Evolutionary conservation across 2,888 invertebrate genomes (phyloP), one percentile per base, ranked within the genome.

Genomic region (Strigamia crassipes): DNA sequence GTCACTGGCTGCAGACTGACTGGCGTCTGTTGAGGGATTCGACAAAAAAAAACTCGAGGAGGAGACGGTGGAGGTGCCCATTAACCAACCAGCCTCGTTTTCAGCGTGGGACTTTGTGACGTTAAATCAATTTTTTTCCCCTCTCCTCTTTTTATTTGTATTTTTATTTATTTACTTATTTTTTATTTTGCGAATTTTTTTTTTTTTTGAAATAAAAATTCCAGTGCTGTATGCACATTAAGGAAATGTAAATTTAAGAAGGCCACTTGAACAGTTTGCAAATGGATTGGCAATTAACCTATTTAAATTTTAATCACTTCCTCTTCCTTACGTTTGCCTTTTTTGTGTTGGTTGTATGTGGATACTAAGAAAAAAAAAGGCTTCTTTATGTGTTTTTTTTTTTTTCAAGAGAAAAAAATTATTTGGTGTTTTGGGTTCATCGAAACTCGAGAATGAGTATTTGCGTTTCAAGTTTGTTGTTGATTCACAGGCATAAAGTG

Each of bases 1-100:
- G 80, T 80, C 80, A 80, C 42, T 80, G 80, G 51, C 42, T 46
- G 51, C 56, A 80, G 80, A 80, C 80, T 80, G 46, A 51, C 46
- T 80, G 80, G 80, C 80, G 80, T 51, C 80, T 42, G 46, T 23
- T 41, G 46, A 46, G 80, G 73, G 73, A 73, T 73, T 73, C 73
- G 73, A 27, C 73, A 73, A 73, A 73, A 73, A n/a, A 73, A 73
- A 73, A 1, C 73, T 66, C 23, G 10, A 56, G 18, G 56, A 56
- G 73, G 73, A 73, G 73, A 56, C n/a, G 73, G 73, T 73, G 73
- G 31, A 73, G 31, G 73, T 73, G n/a, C 31, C 38, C 31, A 73
- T 73, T 73, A 73, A 56, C 56, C 56, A 56, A 56, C 56, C 56
- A 18, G 73, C 27, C 31, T 31, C 73, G 73, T 73, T 73, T 73